Evolutionary conservation across 2,888 invertebrate species (phyloP).

Genomic region (Trichogramma evanescens): DNA sequence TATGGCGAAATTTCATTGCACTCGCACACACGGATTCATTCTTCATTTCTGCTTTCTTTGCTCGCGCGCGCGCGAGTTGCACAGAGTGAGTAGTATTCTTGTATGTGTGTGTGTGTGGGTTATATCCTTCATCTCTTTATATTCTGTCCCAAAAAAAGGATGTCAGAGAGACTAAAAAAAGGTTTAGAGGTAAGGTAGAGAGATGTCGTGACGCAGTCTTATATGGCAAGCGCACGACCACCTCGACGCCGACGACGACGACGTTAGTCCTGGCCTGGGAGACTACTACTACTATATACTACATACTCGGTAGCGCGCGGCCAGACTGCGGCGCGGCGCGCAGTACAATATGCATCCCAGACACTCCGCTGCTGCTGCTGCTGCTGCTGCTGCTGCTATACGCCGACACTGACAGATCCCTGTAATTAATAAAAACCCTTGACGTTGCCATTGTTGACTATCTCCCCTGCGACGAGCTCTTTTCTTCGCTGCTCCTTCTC

Average conservation of each 20-base stretch:
- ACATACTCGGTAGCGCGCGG: constrained; percentile 26
- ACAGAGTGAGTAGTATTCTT: no score
- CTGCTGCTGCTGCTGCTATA: no score
- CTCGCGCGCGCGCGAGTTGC: not conserved
- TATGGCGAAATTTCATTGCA: no score
- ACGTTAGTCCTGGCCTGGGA: constrained; percentile 1
- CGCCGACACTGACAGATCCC: constrained; percentile 43
- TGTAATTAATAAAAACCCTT: constrained; percentile 46
- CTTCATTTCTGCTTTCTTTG: constrained; percentile 3
- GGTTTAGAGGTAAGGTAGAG: no score
- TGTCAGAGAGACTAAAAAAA: not conserved
- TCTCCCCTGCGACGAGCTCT: constrained; percentile 33
- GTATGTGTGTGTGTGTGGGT: no score
- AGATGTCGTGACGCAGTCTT: no score
- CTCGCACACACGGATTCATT: not conserved
- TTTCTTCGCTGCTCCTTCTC: constrained; percentile 31
- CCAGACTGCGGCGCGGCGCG: not conserved
- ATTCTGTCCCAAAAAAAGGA: constrained; percentile 1
- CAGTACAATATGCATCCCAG: not conserved
- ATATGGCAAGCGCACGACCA: no score
- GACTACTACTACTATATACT: constrained; percentile 35
- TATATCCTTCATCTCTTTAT: constrained; percentile 7
- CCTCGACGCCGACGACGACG: constrained; percentile 5
- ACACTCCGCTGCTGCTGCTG: no score
- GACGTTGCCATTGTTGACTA: constrained; percentile 40